Conservation (phyloP, 2,888 invertebrate genomes). For the Leistus spinibarbis region DNA sequence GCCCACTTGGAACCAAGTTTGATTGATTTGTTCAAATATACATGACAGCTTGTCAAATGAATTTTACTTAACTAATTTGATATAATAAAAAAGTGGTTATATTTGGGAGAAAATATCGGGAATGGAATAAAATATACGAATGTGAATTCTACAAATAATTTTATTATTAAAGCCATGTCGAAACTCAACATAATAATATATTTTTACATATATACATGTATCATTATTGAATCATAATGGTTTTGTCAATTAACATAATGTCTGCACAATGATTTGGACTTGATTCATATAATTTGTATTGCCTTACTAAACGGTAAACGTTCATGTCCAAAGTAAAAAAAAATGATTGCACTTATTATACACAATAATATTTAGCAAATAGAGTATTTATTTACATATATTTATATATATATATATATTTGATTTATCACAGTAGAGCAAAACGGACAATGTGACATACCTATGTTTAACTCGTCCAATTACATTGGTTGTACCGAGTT, state of each 20-base stretch:
- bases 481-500: slow-evolving; percentile 25
- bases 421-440: slow-evolving; percentile 54
- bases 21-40: no score
- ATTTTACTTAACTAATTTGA: no score
- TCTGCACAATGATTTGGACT: slow-evolving; percentile 41
- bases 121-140: slow-evolving; percentile 40
- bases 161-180: slow-evolving; percentile 65
- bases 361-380: slow-evolving; percentile 28
- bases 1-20: no score
- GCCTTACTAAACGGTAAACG: slow-evolving; percentile 24
- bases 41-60: no score
- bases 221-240: slow-evolving; percentile 41
- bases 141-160: slow-evolving; percentile 62
- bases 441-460: slow-evolving; percentile 47
- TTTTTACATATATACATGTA: slow-evolving; percentile 50
- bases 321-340: slow-evolving; percentile 27
- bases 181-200: slow-evolving; percentile 62
- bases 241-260: slow-evolving; percentile 40
- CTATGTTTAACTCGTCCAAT: slow-evolving; percentile 34
- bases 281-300: slow-evolving; percentile 35
- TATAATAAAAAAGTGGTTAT: no score
- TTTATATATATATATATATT: not conserved
- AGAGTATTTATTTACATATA: slow-evolving; percentile 44
- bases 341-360: slow-evolving; percentile 35
- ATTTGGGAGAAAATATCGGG: slow-evolving; percentile 9